These are phyloP conservation scores for Struthidea cinerea DNA, from an alignment of 2,113 vertebrate genomes.

Conservation along the genomic window DNA sequence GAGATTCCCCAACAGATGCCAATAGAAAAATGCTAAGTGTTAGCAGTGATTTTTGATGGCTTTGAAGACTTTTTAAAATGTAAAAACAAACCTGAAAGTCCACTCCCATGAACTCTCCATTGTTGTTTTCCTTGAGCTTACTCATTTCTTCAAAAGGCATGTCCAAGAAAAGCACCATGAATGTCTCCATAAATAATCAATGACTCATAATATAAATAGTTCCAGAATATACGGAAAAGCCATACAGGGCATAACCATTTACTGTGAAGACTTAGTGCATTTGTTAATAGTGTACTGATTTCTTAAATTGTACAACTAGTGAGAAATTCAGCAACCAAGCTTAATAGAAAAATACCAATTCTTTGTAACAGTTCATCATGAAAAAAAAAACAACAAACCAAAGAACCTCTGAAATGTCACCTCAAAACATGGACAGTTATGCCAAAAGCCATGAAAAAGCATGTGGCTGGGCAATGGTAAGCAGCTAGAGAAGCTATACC, in stretches of 20 bases:
- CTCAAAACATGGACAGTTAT: neutral
- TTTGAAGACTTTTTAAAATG: neutral
- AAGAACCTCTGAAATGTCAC: neutral
- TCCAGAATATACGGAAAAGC: constrained; percentile 1
- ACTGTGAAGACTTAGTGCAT: neutral
- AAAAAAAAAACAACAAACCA: neutral
- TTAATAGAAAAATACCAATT: neutral
- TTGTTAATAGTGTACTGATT: neutral
- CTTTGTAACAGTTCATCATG: neutral
- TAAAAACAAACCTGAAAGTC: neutral
- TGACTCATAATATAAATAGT: neutral
- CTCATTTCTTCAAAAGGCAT: neutral
- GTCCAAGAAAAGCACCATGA: constrained; percentile 27
- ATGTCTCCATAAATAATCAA: constrained; percentile 16
- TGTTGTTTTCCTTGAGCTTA: neutral
- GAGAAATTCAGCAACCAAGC: neutral
- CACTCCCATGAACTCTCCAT: neutral
- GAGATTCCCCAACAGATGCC: neutral
- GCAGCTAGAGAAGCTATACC: neutral
- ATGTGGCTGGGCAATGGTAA: rapidly evolving
- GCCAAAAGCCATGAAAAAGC: neutral
- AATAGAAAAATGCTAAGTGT: neutral
- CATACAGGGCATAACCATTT: neutral
- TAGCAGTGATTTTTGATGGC: neutral
- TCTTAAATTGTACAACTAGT: neutral